Evolutionary conservation across 2,888 invertebrate species (phyloP).

Genomic region (Chesias legatella): DNA sequence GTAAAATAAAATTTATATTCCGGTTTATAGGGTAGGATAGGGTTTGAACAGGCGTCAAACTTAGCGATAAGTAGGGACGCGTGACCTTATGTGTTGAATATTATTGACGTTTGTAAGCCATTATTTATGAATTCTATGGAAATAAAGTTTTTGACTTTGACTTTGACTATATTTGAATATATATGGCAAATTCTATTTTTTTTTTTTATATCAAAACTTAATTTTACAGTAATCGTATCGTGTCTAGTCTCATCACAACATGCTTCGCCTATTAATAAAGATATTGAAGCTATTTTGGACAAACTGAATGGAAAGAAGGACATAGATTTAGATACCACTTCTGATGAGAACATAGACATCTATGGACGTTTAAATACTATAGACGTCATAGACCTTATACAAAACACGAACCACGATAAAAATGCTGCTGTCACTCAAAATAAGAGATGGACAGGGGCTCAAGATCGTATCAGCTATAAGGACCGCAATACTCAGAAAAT

Average conservation of each 20-base stretch:
- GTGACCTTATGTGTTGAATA: no score
- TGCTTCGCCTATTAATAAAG: conserved; percentile 9
- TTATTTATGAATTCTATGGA: no score
- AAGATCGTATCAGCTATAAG: background rate
- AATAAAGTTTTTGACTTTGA: no score
- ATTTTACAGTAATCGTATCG: conserved; percentile 5
- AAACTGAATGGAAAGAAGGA: conserved; percentile 2
- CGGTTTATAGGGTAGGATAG: no score
- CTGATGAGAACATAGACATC: conserved; percentile 20
- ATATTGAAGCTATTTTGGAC: conserved; percentile 3
- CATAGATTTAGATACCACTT: conserved; percentile 13
- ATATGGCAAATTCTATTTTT: no score
- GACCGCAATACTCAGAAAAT: conserved; percentile 3
- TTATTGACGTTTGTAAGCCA: no score
- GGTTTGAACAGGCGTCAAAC: no score
- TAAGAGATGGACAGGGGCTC: background rate
- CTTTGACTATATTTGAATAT: no score
- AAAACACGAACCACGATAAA: conserved; percentile 22
- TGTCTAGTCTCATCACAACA: conserved; percentile 4
- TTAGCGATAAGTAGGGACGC: no score
- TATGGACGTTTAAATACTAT: conserved; percentile 24
- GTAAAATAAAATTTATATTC: background rate
- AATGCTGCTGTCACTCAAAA: conserved; percentile 6
- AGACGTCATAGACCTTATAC: conserved; percentile 31
- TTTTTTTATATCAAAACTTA: background rate